A percentile compares a stretch with the other conserved stretches of the same genome.
phyloP scores from a whole-genome alignment of 2,888 invertebrate species.

The Aromia moschata region DNA sequence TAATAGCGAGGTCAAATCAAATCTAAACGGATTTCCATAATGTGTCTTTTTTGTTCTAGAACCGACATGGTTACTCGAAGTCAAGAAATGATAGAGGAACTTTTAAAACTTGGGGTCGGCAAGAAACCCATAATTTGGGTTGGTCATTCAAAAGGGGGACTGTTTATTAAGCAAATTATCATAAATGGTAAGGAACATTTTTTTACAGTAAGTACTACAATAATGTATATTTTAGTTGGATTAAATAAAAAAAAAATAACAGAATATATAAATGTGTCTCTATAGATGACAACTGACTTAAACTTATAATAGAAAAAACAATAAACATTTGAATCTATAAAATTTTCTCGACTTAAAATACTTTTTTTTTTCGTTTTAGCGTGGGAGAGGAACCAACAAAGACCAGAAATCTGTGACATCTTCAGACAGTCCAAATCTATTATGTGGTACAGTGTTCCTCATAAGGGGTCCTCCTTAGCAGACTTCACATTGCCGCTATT shows the following conservation, averaged over 20 bases:
- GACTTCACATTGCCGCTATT: slow-evolving; percentile 78
- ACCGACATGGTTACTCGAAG: slow-evolving; percentile 73
- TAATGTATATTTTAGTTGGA: too few relatives aligned
- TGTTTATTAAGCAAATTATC: slow-evolving; percentile 86
- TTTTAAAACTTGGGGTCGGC: slow-evolving; percentile 75
- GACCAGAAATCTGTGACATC: slow-evolving; percentile 61
- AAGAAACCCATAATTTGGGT: slow-evolving; percentile 85
- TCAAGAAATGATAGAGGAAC: slow-evolving; percentile 74
- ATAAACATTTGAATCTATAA: not conserved
- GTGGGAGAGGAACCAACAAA: slow-evolving; percentile 63
- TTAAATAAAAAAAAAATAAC: too few relatives aligned
- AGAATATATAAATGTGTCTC: too few relatives aligned
- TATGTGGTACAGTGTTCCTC: slow-evolving; percentile 89
- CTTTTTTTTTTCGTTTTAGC: slow-evolving; percentile 51
- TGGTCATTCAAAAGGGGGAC: slow-evolving; percentile 86
- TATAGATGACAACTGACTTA: too few relatives aligned
- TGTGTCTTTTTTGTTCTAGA: slow-evolving; percentile 59
- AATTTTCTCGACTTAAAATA: not conserved
- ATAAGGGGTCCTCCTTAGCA: slow-evolving; percentile 82
- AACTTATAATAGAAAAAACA: too few relatives aligned
- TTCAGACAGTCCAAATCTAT: slow-evolving; percentile 71
- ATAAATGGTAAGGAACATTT: slow-evolving; percentile 74
- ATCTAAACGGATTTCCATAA: too few relatives aligned
- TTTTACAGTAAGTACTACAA: too few relatives aligned
- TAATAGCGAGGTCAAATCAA: too few relatives aligned